Conservation (phyloP, 2,113 vertebrate species). For the Fregata magnificens region DNA sequence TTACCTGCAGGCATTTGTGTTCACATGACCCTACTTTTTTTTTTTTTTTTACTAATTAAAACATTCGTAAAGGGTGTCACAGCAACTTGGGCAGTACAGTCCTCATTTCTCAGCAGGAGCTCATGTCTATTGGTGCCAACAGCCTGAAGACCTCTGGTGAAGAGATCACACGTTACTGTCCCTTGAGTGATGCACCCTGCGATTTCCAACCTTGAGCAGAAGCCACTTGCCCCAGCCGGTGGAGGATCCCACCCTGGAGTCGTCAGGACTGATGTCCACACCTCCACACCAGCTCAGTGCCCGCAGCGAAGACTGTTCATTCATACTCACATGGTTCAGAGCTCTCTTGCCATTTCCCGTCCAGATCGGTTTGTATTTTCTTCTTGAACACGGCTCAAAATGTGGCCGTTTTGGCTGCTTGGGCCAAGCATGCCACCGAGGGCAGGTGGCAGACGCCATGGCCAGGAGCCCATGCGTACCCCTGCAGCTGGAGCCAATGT, state of each 20-base stretch:
- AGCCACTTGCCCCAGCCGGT: neutral
- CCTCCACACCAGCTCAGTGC: neutral
- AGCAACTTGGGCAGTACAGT: neutral
- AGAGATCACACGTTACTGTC: neutral
- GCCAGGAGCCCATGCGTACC: neutral
- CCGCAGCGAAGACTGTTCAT: fast-evolving
- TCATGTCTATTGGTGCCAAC: neutral
- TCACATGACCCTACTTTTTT: neutral
- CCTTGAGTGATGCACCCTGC: neutral
- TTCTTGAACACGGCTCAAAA: neutral
- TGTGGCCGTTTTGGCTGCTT: fast-evolving
- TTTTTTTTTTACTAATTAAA: neutral
- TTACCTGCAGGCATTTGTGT: neutral
- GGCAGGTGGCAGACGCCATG: neutral
- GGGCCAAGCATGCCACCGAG: neutral
- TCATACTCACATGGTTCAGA: neutral
- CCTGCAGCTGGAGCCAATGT: neutral
- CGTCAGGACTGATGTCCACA: fast-evolving
- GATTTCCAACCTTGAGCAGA: neutral
- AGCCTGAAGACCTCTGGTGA: neutral
- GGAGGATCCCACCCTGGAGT: neutral
- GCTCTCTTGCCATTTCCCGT: neutral
- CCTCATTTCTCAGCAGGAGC: neutral
- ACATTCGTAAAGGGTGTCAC: neutral
- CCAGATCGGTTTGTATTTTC: neutral